Percentiles rank a stretch among this genome's conserved stretches.
Evolutionary conservation across 2,888 invertebrate genomes (phyloP).

Genomic region (Drosophila macrospina): DNA sequence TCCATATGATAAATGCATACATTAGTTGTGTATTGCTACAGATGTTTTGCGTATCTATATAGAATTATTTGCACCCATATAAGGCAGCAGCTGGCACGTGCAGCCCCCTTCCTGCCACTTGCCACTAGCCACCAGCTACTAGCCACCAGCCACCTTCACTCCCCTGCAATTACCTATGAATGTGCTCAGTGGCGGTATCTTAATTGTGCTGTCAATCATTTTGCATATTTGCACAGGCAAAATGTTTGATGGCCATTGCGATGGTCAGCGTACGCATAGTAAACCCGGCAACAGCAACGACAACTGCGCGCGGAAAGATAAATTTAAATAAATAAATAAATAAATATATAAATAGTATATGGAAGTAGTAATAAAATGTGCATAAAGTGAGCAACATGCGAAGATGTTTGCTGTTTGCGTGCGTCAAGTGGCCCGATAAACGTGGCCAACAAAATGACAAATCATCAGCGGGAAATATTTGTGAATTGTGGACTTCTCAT

Average conservation of each 20-base stretch:
- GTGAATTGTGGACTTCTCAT: conserved; percentile 8
- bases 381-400: conserved; percentile 23
- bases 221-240: conserved; percentile 75
- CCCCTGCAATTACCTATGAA: conserved; percentile 3
- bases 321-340: conserved; percentile 43
- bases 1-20: not conserved
- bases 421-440: conserved; percentile 46
- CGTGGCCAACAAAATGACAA: conserved; percentile 31
- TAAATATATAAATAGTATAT: conserved; percentile 11
- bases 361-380: conserved; percentile 25
- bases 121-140: not conserved
- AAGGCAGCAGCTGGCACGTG: conserved; percentile 57
- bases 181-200: conserved; percentile 50
- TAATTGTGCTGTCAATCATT: conserved; percentile 81
- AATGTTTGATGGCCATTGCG: conserved; percentile 59
- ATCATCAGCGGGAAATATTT: conserved; percentile 22
- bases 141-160: not conserved
- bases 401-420: conserved; percentile 41
- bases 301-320: conserved; percentile 13
- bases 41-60: conserved; percentile 48
- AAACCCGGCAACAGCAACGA: conserved; percentile 16
- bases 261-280: conserved; percentile 49
- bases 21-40: conserved; percentile 36
- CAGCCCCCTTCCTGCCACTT: not conserved
- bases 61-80: conserved; percentile 56